Percentiles rank a stretch among this genome's conserved stretches.
These are phyloP conservation scores for Nothura maculosa DNA, from an alignment of 2,797 vertebrate genomes.

Conservation along the genomic window DNA sequence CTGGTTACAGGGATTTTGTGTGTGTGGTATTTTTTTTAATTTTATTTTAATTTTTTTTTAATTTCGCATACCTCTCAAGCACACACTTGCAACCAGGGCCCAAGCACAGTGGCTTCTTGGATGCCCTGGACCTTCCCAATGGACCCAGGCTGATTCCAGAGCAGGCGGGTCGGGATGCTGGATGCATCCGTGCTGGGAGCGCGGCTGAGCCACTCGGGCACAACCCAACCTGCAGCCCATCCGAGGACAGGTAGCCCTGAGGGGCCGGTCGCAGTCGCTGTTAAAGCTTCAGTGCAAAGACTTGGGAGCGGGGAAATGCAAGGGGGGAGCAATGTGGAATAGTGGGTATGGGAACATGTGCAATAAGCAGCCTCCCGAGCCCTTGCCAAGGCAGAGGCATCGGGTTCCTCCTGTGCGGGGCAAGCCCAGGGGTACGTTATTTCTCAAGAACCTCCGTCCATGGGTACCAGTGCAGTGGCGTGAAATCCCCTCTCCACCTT, in stretches of 20 bases:
- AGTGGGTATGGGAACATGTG: conserved; percentile 46
- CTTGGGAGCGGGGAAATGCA: neutral
- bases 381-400: conserved; percentile 22
- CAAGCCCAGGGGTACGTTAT: conserved; percentile 30
- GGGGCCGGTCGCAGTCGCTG: neutral
- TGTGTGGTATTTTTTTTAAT: neutral
- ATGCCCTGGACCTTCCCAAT: neutral
- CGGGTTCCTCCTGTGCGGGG: neutral
- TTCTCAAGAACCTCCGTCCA: conserved; percentile 45
- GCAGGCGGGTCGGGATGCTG: neutral
- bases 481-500: conserved; percentile 48
- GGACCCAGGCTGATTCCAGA: neutral
- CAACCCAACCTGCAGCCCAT: neutral
- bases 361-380: conserved; percentile 59
- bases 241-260: neutral
- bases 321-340: neutral
- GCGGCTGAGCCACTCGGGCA: rapidly evolving
- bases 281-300: neutral
- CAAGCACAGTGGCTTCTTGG: neutral
- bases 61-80: conserved; percentile 15
- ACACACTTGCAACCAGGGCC: neutral
- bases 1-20: conserved; percentile 28
- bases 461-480: conserved; percentile 57
- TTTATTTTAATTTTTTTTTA: neutral
- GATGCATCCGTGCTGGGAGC: neutral